These are phyloP conservation scores for Zele albiditarsus DNA, from an alignment of 2,888 invertebrate genomes.

Conservation along the genomic window DNA sequence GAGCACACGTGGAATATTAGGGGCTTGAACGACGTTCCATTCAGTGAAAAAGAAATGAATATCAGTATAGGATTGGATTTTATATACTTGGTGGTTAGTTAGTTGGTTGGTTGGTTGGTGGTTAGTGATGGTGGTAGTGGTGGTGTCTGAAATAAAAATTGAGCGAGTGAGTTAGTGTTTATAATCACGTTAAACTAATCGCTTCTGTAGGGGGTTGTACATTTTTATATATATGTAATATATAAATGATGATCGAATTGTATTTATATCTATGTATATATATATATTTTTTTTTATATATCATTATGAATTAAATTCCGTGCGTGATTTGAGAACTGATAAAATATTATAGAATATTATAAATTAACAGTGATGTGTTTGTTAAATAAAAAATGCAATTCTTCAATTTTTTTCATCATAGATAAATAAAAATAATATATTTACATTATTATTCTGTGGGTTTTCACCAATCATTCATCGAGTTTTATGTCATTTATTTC, in stretches of 20 bases:
- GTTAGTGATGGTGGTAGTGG: neutral
- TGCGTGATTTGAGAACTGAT: too few species aligned
- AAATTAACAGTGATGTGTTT: too few species aligned
- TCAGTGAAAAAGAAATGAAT: constrained; percentile 25
- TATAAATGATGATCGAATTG: too few species aligned
- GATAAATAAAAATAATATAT: too few species aligned
- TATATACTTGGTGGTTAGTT: neutral
- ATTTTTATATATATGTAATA: neutral
- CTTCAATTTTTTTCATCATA: too few species aligned
- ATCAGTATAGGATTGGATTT: constrained; percentile 1
- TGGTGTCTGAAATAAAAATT: constrained; percentile 38
- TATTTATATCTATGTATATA: neutral
- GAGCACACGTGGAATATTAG: constrained; percentile 39
- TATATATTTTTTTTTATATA: constrained; percentile 15
- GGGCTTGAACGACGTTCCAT: neutral
- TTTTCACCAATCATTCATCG: too few species aligned
- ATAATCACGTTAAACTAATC: constrained; percentile 69
- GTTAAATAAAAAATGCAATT: too few species aligned
- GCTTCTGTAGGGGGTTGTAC: constrained; percentile 56
- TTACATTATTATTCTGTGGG: too few species aligned
- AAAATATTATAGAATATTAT: too few species aligned
- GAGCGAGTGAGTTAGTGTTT: constrained; percentile 63
- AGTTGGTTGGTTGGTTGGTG: too few species aligned
- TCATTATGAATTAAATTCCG: neutral
- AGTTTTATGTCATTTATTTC: too few species aligned